Conservation (phyloP, 2,797 vertebrate genomes). For the Leuciscus waleckii region DNA sequence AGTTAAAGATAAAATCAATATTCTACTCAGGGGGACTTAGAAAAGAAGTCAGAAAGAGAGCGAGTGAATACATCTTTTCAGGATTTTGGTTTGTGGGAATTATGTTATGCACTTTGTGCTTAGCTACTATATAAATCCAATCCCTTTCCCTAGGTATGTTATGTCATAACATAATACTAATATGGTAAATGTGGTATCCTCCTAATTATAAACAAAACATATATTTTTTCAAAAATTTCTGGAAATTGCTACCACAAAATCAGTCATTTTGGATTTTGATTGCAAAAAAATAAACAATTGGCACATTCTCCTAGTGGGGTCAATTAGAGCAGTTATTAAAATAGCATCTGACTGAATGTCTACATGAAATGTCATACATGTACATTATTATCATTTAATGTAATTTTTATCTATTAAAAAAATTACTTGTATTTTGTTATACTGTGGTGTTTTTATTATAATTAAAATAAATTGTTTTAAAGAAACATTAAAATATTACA, state of each 20-base stretch:
- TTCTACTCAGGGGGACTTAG: not conserved
- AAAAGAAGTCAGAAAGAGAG: not conserved
- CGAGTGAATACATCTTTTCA: not conserved
- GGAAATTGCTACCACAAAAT: too few relatives aligned
- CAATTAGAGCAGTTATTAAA: too few relatives aligned
- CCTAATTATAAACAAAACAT: not conserved
- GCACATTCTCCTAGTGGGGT: too few relatives aligned
- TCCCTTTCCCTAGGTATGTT: not conserved
- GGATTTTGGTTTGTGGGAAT: conserved; percentile 4
- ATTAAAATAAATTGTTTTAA: not conserved
- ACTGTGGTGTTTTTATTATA: not conserved
- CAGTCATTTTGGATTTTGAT: too few relatives aligned
- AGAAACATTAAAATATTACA: not conserved
- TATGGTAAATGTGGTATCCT: not conserved
- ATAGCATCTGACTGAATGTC: too few relatives aligned
- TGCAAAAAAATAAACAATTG: too few relatives aligned
- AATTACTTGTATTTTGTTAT: not conserved
- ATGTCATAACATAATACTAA: not conserved
- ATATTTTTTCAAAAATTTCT: not conserved
- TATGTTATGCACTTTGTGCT: not conserved
- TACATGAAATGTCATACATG: too few relatives aligned
- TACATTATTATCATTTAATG: too few relatives aligned
- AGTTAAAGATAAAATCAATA: conserved; percentile 1
- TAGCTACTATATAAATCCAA: not conserved
- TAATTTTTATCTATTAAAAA: too few relatives aligned